These are phyloP conservation scores for Delphinus delphis DNA, from an alignment of 2,113 vertebrate genomes.

Conservation along the genomic window DNA sequence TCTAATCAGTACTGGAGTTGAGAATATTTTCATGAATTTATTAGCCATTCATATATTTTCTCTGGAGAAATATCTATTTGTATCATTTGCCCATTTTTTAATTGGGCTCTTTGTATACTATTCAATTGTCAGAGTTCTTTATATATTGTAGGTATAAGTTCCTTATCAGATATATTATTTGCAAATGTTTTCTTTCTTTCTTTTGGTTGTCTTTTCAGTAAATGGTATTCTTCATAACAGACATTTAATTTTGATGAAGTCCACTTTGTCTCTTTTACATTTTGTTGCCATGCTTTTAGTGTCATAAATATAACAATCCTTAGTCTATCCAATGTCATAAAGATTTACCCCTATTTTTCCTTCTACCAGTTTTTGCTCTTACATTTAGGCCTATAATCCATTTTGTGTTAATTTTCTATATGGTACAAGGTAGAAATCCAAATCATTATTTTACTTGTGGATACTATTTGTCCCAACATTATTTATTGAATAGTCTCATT, in stretches of 20 bases:
- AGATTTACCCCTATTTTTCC: background rate
- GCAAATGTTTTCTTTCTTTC: background rate
- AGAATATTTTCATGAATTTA: background rate
- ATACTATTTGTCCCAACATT: background rate
- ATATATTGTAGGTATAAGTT: background rate
- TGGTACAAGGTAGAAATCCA: background rate
- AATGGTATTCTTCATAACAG: background rate
- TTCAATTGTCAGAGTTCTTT: background rate
- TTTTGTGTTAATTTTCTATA: background rate
- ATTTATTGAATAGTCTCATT: background rate
- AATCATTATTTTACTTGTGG: background rate
- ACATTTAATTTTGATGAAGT: background rate
- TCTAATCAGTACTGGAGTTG: background rate
- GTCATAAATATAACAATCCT: background rate
- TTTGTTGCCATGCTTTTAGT: background rate
- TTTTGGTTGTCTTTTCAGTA: background rate
- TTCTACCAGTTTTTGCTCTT: background rate
- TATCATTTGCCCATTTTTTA: background rate
- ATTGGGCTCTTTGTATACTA: background rate
- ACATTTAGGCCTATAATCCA: background rate
- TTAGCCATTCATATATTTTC: background rate
- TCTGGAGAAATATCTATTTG: background rate
- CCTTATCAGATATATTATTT: background rate
- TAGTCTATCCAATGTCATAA: background rate
- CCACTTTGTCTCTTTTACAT: background rate